These are phyloP conservation scores for Aspidiotus destructor DNA, from an alignment of 2,888 invertebrate species.

Conservation along the genomic window DNA sequence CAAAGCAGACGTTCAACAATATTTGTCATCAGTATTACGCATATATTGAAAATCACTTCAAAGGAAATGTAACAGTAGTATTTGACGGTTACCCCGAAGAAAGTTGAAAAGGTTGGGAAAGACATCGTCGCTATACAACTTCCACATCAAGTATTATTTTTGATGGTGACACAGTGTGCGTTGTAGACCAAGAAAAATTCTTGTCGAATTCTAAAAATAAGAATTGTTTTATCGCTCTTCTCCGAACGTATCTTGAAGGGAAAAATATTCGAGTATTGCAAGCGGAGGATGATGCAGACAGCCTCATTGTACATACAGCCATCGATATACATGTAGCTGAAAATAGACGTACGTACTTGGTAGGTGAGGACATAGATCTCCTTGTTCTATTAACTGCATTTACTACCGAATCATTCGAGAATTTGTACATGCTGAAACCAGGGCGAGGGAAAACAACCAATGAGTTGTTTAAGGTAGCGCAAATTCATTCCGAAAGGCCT, in stretches of 20 bases:
- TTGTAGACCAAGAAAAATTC: too few species aligned
- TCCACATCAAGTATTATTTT: constrained; percentile 33
- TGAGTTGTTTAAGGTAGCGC: too few species aligned
- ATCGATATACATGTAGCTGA: constrained; percentile 3
- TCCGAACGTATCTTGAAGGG: constrained; percentile 34
- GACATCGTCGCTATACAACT: not conserved
- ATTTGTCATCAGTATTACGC: not conserved
- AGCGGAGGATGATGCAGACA: constrained; percentile 37
- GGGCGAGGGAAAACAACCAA: too few species aligned
- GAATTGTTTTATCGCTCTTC: constrained; percentile 37
- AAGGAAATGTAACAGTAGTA: not conserved
- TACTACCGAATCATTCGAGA: not conserved
- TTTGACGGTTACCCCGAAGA: too few species aligned
- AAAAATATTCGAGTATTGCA: constrained; percentile 35
- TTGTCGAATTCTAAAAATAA: constrained; percentile 37
- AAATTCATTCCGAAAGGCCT: too few species aligned
- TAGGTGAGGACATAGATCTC: constrained; percentile 38
- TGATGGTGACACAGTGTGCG: constrained; percentile 34
- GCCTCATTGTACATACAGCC: constrained; percentile 34
- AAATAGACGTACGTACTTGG: constrained; percentile 22
- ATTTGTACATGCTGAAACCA: not conserved
- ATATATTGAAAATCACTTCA: constrained; percentile 8
- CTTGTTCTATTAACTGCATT: constrained; percentile 36
- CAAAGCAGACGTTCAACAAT: not conserved
- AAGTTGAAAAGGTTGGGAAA: constrained; percentile 25